Evolutionary conservation across 2,113 vertebrate genomes (phyloP).

Genomic region (Centropus unirufus): DNA sequence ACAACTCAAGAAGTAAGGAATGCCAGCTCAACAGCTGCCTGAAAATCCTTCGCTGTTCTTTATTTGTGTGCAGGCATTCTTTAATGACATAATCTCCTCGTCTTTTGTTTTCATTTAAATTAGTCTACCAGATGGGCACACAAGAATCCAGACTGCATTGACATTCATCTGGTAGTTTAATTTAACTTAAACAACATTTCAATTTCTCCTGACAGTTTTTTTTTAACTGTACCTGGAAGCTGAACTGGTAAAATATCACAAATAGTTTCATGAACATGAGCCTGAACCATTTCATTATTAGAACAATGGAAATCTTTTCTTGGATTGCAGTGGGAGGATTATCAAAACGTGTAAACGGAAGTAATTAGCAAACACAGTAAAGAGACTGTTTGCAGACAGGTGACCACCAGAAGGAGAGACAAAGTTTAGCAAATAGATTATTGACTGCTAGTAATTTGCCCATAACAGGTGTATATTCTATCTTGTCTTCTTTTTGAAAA

Average conservation of each 20-base stretch:
- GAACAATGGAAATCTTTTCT: background rate
- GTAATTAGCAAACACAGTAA: background rate
- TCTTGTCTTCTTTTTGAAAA: background rate
- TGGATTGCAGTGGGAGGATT: background rate
- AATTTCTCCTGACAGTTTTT: background rate
- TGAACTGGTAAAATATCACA: background rate
- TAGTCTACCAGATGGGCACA: conserved; percentile 9
- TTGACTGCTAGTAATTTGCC: background rate
- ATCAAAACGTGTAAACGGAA: background rate
- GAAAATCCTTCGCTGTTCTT: background rate
- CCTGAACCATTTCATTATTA: background rate
- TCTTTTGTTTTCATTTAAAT: conserved; percentile 22
- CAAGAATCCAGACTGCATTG: background rate
- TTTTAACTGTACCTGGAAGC: background rate
- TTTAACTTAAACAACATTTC: background rate
- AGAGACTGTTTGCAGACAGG: background rate
- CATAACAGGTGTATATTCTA: background rate
- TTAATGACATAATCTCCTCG: conserved; percentile 1
- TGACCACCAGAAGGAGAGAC: background rate
- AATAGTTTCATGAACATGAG: background rate
- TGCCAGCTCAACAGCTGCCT: background rate
- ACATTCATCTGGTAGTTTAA: background rate
- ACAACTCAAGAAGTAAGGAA: background rate
- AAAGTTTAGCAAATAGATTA: background rate
- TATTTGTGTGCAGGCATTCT: background rate